Evolutionary conservation across 2,888 invertebrate species (phyloP).

Genomic region (Thymelicus sylvestris): DNA sequence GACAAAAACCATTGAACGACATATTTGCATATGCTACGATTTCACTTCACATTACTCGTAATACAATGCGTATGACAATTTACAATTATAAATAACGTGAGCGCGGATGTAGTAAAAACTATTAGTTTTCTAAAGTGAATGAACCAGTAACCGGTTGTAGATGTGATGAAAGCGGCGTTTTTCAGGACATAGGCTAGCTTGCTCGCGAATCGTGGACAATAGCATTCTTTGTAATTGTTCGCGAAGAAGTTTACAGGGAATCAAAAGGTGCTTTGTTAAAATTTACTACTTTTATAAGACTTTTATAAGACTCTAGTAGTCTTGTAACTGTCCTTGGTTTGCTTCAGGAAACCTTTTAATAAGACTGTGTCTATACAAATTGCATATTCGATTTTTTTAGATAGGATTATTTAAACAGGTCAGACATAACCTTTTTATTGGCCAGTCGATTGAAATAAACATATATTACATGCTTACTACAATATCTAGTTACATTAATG

Average conservation of each 20-base stretch:
- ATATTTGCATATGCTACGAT: constrained; percentile 15
- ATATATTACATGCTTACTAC: constrained; percentile 1
- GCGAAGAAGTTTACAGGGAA: no score
- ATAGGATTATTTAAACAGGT: no score
- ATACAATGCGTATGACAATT: constrained; percentile 16
- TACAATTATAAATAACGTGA: constrained; percentile 11
- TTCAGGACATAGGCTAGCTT: constrained; percentile 25
- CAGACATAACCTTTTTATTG: no score
- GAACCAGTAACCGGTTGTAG: constrained; percentile 8
- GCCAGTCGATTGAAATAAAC: background rate
- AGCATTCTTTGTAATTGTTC: background rate
- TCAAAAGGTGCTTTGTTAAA: no score
- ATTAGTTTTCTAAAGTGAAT: constrained; percentile 29
- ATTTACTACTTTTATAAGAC: no score
- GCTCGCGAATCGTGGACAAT: constrained; percentile 12
- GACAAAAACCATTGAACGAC: constrained; percentile 9
- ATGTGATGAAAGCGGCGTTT: constrained; percentile 13
- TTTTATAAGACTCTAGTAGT: no score
- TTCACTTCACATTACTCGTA: constrained; percentile 13
- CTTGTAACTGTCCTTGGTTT: no score
- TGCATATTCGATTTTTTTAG: no score
- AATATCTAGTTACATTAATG: no score
- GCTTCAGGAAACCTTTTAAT: no score
- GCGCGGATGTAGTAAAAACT: constrained; percentile 17
- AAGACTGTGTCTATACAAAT: no score